Percentiles rank a stretch among this genome's conserved stretches.
Evolutionary conservation across 2,113 vertebrate species (phyloP).

Genomic region (Coryphaenoides rupestris): DNA sequence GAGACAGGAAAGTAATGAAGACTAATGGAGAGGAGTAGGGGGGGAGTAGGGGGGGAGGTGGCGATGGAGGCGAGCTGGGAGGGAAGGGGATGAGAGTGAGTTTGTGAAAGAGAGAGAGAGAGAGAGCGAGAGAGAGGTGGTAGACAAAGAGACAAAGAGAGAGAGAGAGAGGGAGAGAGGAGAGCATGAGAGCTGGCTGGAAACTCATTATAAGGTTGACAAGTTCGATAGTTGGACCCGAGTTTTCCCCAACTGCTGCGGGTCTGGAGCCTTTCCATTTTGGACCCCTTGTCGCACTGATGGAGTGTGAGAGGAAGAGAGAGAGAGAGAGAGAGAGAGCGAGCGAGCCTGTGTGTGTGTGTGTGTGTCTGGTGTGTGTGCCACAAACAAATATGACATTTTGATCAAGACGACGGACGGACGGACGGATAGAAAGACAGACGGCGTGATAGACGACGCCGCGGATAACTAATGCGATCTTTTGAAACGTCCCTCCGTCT

Average conservation of each 20-base stretch:
- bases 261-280: slow-evolving; percentile 36
- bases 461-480: neutral
- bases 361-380: neutral
- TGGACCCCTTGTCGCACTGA: slow-evolving; percentile 25
- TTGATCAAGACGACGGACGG: too few relatives aligned
- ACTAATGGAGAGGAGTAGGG: slow-evolving; percentile 8
- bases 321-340: neutral
- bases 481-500: too few relatives aligned
- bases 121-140: slow-evolving; percentile 6
- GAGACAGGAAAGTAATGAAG: neutral
- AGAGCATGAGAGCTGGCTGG: slow-evolving; percentile 41
- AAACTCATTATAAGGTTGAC: slow-evolving; percentile 62
- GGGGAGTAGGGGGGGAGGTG: neutral
- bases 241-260: slow-evolving; percentile 47
- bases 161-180: slow-evolving; percentile 8
- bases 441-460: neutral
- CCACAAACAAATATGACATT: too few relatives aligned
- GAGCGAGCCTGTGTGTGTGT: neutral
- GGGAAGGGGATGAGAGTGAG: too few relatives aligned
- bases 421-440: neutral
- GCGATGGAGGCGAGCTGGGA: neutral
- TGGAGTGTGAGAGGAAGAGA: slow-evolving; percentile 14
- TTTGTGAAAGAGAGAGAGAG: neutral
- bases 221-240: slow-evolving; percentile 48
- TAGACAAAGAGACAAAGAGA: neutral